phyloP scores from a whole-genome alignment of 2,113 vertebrate genomes.

The Apaloderma vittatum region DNA sequence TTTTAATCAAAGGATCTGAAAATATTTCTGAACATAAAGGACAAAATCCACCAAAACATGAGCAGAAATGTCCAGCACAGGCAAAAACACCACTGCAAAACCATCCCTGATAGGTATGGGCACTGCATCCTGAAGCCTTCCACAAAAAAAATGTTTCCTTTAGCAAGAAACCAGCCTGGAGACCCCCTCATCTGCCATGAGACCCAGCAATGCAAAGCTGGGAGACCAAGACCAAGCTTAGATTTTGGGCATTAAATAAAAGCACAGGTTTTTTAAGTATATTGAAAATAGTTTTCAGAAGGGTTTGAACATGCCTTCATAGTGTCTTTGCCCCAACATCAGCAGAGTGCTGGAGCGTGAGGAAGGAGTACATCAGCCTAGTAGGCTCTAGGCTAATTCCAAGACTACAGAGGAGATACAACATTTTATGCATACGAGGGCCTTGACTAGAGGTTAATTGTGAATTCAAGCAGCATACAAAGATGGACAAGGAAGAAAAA shows the following conservation, averaged over 20 bases:
- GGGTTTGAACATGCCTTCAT: background rate
- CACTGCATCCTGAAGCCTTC: background rate
- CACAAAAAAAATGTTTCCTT: background rate
- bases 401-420: background rate
- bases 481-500: background rate
- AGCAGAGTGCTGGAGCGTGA: background rate
- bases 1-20: background rate
- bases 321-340: background rate
- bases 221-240: background rate
- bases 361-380: background rate
- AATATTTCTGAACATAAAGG: background rate
- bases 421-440: background rate
- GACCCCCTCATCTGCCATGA: background rate
- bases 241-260: background rate
- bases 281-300: background rate
- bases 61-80: background rate
- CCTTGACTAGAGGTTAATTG: background rate
- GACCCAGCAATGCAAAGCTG: background rate
- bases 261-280: background rate
- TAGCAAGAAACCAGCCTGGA: background rate
- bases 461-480: background rate
- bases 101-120: background rate
- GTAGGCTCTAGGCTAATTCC: background rate
- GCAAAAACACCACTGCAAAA: background rate
- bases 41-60: background rate